Percentiles rank a stretch among this genome's conserved stretches.
Evolutionary conservation across 37 sponge, comb jelly and placozoan genomes (phyloP).

Genomic region (Tethya wilhelma): DNA sequence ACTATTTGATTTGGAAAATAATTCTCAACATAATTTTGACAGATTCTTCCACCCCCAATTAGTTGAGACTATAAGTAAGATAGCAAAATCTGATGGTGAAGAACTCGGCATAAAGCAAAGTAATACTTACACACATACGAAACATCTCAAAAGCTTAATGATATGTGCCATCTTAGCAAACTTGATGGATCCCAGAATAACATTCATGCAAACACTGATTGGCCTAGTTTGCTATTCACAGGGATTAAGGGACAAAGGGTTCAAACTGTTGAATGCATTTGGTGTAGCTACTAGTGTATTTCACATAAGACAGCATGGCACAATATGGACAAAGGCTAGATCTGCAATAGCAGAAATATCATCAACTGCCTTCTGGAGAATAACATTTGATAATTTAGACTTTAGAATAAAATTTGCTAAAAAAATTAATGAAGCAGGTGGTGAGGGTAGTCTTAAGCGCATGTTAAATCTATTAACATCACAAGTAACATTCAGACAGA

Average conservation of each 20-base stretch:
- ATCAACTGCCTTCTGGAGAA: not conserved
- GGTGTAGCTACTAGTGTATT: not conserved
- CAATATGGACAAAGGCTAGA: not conserved
- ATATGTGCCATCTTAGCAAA: not conserved
- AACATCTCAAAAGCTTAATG: not conserved
- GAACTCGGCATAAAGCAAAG: not conserved
- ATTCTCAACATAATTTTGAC: not conserved
- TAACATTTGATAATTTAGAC: slow-evolving; percentile 19
- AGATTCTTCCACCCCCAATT: not conserved
- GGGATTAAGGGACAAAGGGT: not conserved
- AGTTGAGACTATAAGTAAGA: not conserved
- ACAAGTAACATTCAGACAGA: not conserved
- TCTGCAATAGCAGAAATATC: not conserved
- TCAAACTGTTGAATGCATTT: not conserved
- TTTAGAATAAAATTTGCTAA: slow-evolving; percentile 17
- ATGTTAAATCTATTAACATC: slow-evolving; percentile 7
- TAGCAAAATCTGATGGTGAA: not conserved
- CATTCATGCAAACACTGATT: slow-evolving; percentile 9
- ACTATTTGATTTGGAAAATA: not conserved
- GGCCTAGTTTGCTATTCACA: slow-evolving; percentile 3
- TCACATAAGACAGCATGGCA: slow-evolving; percentile 10
- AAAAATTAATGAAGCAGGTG: not conserved
- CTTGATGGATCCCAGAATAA: not conserved
- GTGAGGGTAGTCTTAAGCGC: not conserved
- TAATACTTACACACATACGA: not conserved